Evolutionary conservation across 2,113 vertebrate species (phyloP).

Genomic region (Delphinapterus leucas): DNA sequence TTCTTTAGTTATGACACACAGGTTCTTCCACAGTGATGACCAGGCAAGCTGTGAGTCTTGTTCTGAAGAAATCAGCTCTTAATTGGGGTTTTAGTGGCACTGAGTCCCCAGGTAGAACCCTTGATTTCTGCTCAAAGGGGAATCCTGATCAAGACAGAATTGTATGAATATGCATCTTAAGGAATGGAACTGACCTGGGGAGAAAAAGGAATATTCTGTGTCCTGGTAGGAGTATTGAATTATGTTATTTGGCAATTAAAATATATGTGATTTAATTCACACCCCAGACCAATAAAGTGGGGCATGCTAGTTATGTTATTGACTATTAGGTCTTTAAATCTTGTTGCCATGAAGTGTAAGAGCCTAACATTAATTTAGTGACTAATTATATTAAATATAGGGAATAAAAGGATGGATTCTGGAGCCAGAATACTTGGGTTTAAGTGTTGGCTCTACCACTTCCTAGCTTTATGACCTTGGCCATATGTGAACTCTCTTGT

Average conservation of each 20-base stretch:
- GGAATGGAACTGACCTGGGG: neutral
- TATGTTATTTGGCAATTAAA: neutral
- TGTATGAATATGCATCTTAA: neutral
- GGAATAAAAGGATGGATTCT: neutral
- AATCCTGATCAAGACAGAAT: neutral
- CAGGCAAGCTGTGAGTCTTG: neutral
- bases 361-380: neutral
- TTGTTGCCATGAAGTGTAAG: neutral
- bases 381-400: neutral
- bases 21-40: rapidly evolving
- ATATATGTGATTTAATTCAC: neutral
- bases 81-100: neutral
- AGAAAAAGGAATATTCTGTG: neutral
- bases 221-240: neutral
- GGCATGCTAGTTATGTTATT: neutral
- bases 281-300: neutral
- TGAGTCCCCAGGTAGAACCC: neutral
- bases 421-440: neutral
- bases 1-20: neutral
- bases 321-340: neutral
- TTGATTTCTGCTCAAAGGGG: neutral
- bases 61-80: neutral
- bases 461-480: neutral
- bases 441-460: neutral
- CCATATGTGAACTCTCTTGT: neutral